Conservation (phyloP, 2,888 invertebrate species). For the Barypeithes pellucidus region DNA sequence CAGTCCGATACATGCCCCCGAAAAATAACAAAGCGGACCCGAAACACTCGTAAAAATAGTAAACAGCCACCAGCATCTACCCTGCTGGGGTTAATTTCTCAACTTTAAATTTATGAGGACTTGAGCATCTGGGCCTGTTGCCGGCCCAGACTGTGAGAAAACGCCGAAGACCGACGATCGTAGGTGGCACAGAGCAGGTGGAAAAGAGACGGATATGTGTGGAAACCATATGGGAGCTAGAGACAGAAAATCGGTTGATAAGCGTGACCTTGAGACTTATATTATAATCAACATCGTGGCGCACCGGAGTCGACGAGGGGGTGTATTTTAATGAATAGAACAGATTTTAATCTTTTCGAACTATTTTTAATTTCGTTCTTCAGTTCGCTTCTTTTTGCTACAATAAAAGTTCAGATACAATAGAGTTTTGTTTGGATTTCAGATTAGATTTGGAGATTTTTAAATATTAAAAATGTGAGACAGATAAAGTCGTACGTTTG, state of each 20-base stretch:
- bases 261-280: constrained; percentile 58
- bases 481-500: constrained; percentile 15
- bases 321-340: constrained; percentile 59
- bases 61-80: constrained; percentile 50
- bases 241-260: constrained; percentile 58
- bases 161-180: constrained; percentile 41
- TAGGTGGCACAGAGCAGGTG: constrained; percentile 50
- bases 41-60: constrained; percentile 54
- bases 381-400: constrained; percentile 30
- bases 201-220: constrained; percentile 41
- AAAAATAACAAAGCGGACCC: constrained; percentile 42
- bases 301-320: constrained; percentile 46
- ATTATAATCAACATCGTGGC: constrained; percentile 54
- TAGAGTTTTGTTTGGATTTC: constrained; percentile 34
- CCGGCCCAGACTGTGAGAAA: constrained; percentile 54
- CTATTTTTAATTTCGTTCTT: constrained; percentile 52
- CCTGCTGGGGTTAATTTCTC: constrained; percentile 55
- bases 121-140: constrained; percentile 53
- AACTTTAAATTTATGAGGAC: constrained; percentile 51
- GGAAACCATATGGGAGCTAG: constrained; percentile 43
- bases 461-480: constrained; percentile 30
- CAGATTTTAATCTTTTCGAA: constrained; percentile 57
- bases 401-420: constrained; percentile 36
- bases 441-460: constrained; percentile 7
- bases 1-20: neutral